These are phyloP conservation scores for Exephanes ischioxanthus DNA, from an alignment of 2,888 invertebrate species.

Conservation along the genomic window DNA sequence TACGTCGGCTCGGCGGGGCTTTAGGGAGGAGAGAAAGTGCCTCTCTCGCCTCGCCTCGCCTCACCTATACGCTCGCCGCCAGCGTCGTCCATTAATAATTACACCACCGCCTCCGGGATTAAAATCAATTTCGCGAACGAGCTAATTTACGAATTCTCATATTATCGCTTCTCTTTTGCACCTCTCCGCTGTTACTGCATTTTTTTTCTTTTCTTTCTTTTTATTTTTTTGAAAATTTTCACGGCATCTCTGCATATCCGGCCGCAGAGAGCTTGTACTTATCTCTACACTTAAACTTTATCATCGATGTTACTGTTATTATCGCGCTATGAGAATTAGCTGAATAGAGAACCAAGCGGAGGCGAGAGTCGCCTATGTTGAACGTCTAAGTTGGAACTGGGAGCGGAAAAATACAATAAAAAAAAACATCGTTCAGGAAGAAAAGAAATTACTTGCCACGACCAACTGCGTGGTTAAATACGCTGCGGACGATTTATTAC, in stretches of 20 bases:
- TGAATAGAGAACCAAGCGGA: slow-evolving; percentile 22
- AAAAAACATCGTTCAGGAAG: neutral
- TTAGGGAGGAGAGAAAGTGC: slow-evolving; percentile 47
- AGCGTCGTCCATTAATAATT: slow-evolving; percentile 75
- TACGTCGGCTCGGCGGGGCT: slow-evolving; percentile 18
- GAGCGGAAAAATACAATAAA: neutral
- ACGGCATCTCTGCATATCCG: slow-evolving; percentile 15
- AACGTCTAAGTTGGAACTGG: neutral
- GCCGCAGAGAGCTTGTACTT: slow-evolving; percentile 15
- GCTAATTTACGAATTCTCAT: slow-evolving; percentile 74
- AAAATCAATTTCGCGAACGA: slow-evolving; percentile 76
- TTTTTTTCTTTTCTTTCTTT: neutral
- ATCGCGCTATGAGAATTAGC: slow-evolving; percentile 57
- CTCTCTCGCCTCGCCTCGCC: slow-evolving; percentile 15
- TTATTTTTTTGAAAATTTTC: slow-evolving; percentile 21
- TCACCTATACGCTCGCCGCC: slow-evolving; percentile 28
- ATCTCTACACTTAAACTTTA: slow-evolving; percentile 40
- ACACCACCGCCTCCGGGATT: slow-evolving; percentile 71
- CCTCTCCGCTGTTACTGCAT: slow-evolving; percentile 40
- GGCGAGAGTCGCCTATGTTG: neutral
- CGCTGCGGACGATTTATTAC: neutral
- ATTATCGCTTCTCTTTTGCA: slow-evolving; percentile 61
- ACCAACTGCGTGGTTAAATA: neutral
- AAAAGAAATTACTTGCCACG: neutral
- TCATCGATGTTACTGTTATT: slow-evolving; percentile 43